Evolutionary conservation across 2,888 invertebrate species (phyloP).

Genomic region (Orthonychiurus folsomi): DNA sequence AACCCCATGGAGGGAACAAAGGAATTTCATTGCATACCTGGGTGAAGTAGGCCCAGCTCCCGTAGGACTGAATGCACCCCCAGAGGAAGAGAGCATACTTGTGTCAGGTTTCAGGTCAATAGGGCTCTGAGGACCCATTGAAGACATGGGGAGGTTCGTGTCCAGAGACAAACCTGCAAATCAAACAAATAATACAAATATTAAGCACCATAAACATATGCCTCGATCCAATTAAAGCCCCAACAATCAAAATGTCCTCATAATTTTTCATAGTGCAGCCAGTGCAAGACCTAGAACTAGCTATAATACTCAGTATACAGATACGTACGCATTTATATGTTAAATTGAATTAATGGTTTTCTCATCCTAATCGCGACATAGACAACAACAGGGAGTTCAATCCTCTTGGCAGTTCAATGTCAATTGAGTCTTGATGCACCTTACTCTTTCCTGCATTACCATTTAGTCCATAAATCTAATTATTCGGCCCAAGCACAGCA

Average conservation of each 20-base stretch:
- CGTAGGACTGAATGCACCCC: conserved; percentile 54
- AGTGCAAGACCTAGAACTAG: no score
- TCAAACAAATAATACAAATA: conserved; percentile 40
- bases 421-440: background rate
- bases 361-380: no score
- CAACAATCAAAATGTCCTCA: background rate
- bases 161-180: conserved; percentile 64
- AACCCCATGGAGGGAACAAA: no score
- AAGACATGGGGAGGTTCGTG: conserved; percentile 56
- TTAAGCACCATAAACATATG: background rate
- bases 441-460: background rate
- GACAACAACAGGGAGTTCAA: background rate
- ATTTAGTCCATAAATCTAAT: no score
- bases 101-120: conserved; percentile 85
- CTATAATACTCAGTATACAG: no score
- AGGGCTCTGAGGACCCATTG: conserved; percentile 72
- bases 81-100: conserved; percentile 56
- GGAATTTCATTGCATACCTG: no score
- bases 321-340: background rate
- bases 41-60: conserved; percentile 41
- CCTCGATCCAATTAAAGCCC: background rate
- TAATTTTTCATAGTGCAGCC: background rate
- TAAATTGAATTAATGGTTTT: no score
- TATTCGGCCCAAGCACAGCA: no score
- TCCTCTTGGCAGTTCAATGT: background rate